phyloP scores from a whole-genome alignment of 2,888 invertebrate genomes.

The Timandra comae region DNA sequence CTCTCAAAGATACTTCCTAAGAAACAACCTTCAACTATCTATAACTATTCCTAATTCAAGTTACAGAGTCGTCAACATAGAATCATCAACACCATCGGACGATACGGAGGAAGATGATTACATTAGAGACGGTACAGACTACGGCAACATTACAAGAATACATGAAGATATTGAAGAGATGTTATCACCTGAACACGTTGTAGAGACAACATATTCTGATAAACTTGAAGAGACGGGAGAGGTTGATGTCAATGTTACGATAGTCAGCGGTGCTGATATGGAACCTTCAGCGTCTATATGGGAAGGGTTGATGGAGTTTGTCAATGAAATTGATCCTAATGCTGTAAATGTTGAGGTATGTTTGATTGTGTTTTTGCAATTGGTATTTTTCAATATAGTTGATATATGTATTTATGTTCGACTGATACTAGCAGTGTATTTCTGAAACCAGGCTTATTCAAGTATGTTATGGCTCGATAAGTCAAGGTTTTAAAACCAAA shows the following conservation, averaged over 20 bases:
- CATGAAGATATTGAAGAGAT: slow-evolving; percentile 40
- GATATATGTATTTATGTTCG: no score
- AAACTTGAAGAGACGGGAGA: slow-evolving; percentile 38
- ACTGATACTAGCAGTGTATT: no score
- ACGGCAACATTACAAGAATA: slow-evolving; percentile 57
- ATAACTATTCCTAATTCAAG: slow-evolving; percentile 48
- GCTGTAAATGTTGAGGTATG: slow-evolving; percentile 54
- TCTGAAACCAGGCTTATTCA: no score
- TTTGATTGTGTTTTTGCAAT: no score
- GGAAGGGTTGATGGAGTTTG: slow-evolving; percentile 63
- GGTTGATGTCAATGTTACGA: slow-evolving; percentile 62
- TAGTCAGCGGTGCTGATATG: slow-evolving; percentile 47
- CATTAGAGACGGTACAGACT: slow-evolving; percentile 63
- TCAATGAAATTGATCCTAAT: slow-evolving; percentile 57
- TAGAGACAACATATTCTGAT: slow-evolving; percentile 49
- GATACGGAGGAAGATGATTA: slow-evolving; percentile 75
- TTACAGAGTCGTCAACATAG: slow-evolving; percentile 80
- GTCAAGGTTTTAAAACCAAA: no score
- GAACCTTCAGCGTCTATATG: slow-evolving; percentile 55
- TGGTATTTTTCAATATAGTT: no score
- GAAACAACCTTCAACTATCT: no score
- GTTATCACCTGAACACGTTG: slow-evolving; percentile 32
- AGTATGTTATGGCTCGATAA: no score
- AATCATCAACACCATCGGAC: slow-evolving; percentile 78
- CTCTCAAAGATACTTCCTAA: no score